Conservation (phyloP, 2,113 vertebrate species). For the Ammodytes dubius region DNA sequence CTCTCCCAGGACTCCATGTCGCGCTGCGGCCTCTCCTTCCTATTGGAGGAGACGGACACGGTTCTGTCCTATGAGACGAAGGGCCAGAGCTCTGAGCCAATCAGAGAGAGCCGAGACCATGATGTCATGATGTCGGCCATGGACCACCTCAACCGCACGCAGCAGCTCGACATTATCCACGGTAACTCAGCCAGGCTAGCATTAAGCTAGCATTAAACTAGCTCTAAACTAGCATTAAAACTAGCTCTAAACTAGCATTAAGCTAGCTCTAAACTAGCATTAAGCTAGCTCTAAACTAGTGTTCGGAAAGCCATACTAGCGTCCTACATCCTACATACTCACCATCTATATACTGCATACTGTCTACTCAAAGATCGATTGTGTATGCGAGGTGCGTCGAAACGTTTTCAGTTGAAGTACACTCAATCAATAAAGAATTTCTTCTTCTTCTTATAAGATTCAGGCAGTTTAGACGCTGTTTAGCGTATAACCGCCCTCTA, state of each 20-base stretch:
- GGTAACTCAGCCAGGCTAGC: slow-evolving; percentile 71
- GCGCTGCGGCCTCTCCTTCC: slow-evolving; percentile 86
- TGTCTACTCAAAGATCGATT: too few species aligned
- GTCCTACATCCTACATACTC: too few species aligned
- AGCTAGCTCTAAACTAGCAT: too few species aligned
- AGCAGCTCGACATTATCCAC: slow-evolving; percentile 97
- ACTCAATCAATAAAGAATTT: too few species aligned
- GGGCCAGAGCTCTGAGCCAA: slow-evolving; percentile 88
- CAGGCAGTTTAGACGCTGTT: too few species aligned
- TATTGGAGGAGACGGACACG: slow-evolving; percentile 94
- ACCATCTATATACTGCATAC: too few species aligned
- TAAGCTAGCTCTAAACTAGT: neutral
- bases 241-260: neutral
- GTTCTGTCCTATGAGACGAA: slow-evolving; percentile 96
- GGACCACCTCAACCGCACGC: slow-evolving; percentile 92
- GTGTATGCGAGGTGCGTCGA: too few species aligned
- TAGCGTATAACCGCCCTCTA: too few species aligned
- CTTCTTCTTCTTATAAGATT: too few species aligned
- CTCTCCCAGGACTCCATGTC: too few species aligned
- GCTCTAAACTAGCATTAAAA: neutral
- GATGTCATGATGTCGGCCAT: slow-evolving; percentile 97
- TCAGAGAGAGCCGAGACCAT: slow-evolving; percentile 61
- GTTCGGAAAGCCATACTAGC: too few species aligned
- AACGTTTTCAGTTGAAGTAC: too few species aligned
- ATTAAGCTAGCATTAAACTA: neutral